Evolutionary conservation across 1,140 invertebrate genomes (phyloP), one percentile per base, ranked within the genome.

Genomic region (Gyrodactylus bullatarudis): DNA sequence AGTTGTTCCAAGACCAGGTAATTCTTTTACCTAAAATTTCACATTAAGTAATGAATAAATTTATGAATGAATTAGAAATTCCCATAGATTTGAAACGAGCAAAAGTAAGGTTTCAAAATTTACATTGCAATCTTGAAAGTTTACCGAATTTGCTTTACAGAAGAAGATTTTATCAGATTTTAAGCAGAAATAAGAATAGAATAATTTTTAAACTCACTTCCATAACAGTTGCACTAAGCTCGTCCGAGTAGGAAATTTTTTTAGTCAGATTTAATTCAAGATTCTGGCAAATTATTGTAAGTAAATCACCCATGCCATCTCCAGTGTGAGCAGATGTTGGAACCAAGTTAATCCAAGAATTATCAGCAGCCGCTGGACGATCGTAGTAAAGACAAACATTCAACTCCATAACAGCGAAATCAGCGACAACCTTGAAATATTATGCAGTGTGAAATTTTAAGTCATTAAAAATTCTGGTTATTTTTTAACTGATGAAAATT

Each of bases 271-370:
- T 86, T 23, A 85, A 88, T 80, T 98, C 94, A 75, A 89, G 91
- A 23, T 87, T 86, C 77, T 92, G 87, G 26, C 93, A 87, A 75
- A 99, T 90, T 75, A 96, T 84, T 0, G 88, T 87, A 76, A 99
- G 85, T 23, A 99, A 81, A 79, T 98, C 98, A 21, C 93, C 94
- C 89, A 99, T 97, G 74, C 95, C 95, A 80, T 99, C 95, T 77
- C 87, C 88, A 22, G 89, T 88, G 74, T 93, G 87, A 16, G 95
- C 95, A 75, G 92, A 97, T 0, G 95, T 99, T 0, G 95, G 95
- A 25, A 99, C 89, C 76, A 99, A 82, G 0, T 91, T 95, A 22
- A 97, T 86, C 77, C 95, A 99, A 68, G 86, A 87, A 75, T 88
- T 85, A 0, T 87, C 85, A 81, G 98, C 91, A 0, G 88, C 88